These are phyloP conservation scores for Sphenodon punctatus DNA, from an alignment of 2,797 vertebrate species.

Conservation along the genomic window DNA sequence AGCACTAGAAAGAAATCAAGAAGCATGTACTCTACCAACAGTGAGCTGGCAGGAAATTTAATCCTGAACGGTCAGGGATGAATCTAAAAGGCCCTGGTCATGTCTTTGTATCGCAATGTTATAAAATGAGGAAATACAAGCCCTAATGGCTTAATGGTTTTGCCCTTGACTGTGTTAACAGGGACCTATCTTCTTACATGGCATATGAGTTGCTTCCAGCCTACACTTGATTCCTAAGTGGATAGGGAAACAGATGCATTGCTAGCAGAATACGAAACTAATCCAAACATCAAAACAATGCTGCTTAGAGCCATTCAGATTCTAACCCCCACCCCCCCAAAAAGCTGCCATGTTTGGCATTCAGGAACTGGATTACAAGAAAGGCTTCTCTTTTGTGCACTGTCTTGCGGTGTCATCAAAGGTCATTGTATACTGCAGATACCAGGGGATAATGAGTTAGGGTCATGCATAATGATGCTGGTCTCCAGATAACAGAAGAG, in stretches of 20 bases:
- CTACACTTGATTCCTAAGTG: slow-evolving; percentile 5
- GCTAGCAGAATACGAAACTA: slow-evolving; percentile 1
- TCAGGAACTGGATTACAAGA: not conserved
- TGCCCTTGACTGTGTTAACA: slow-evolving; percentile 58
- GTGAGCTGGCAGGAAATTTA: slow-evolving; percentile 58
- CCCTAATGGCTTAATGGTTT: slow-evolving; percentile 64
- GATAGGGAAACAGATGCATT: slow-evolving; percentile 28
- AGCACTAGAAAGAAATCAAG: not conserved
- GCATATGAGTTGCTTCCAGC: slow-evolving; percentile 61
- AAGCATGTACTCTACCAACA: slow-evolving; percentile 23
- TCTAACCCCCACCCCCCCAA: slow-evolving; percentile 11
- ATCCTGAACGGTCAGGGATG: slow-evolving; percentile 58
- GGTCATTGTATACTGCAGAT: slow-evolving; percentile 43
- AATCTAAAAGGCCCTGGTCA: slow-evolving; percentile 43
- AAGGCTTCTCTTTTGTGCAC: not conserved
- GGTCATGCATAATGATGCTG: slow-evolving; percentile 33
- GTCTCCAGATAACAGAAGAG: slow-evolving; percentile 44
- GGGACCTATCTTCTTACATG: slow-evolving; percentile 63
- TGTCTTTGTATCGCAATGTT: slow-evolving; percentile 54
- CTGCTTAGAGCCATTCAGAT: not conserved
- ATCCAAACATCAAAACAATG: slow-evolving; percentile 12
- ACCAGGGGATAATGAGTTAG: slow-evolving; percentile 48
- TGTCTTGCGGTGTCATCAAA: slow-evolving; percentile 35
- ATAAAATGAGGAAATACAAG: slow-evolving; percentile 51
- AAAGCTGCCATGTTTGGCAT: not conserved